Evolutionary conservation across 2,888 invertebrate genomes (phyloP), one percentile per base, ranked within the genome.

Genomic region (Dendrolimus houi): DNA sequence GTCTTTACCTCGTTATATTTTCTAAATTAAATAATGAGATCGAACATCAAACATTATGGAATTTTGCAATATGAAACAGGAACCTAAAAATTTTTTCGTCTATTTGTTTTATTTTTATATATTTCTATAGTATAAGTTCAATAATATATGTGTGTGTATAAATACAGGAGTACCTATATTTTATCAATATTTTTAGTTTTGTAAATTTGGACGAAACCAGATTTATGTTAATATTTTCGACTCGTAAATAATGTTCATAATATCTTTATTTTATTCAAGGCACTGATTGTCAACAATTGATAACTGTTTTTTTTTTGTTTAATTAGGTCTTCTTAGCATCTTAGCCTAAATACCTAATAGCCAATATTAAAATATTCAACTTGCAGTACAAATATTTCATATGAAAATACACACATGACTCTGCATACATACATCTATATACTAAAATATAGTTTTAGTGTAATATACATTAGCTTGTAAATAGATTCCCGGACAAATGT

Each of bases 1-100:
- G 89, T 88, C 88, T 89, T 89, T 87, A 87, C 83, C 89, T 89
- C 88, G 81, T 81, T 85, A 82, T 85, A 85, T 82, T 88, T 87
- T 87, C 87, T 88, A 87, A 86, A 87, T 89, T 87, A 90, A 88
- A 88, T 89, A 87, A 87, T 90, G 89, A 90, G 89, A 90, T 90
- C 89, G 85, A 85, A 87, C 85, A 80, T 85, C 86, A 83, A 85
- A 82, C 77, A 81, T 57, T 77, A 81, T 81, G 86, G 84, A 87
- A 83, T 83, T 82, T 83, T 75, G 79, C 72, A 75, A 73, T 10
- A 74, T 75, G 75, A 77, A 74, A 70, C 70, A 76, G 47, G 47
- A 47, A 9, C 12, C 47, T 10, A 47, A 10, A 9, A 10, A 9
- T 8, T 12, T 8, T 47, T 47, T 12, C 12, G 12, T 47, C 47